Conservation (phyloP, 2,113 vertebrate genomes). For the Pterocles orientalis region DNA sequence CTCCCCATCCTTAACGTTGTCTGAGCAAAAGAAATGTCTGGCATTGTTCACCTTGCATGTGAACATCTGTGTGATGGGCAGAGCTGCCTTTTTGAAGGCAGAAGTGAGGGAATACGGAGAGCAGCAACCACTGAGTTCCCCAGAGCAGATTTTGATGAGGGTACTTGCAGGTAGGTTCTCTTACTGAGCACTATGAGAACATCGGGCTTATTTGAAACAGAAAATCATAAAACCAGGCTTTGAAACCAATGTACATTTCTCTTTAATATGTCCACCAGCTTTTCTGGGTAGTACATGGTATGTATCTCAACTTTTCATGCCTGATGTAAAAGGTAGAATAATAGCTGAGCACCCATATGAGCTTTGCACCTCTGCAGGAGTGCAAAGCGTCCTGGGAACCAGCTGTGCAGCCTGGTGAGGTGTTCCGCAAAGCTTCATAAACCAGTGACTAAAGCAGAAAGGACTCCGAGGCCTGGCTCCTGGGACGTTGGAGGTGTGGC, state of each 20-base stretch:
- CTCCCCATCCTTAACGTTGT: background rate
- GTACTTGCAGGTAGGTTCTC: background rate
- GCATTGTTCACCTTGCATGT: background rate
- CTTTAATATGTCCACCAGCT: background rate
- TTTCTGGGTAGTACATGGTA: background rate
- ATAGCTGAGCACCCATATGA: background rate
- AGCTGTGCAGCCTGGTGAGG: background rate
- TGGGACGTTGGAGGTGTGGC: constrained; percentile 65
- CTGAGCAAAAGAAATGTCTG: background rate
- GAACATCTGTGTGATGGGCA: background rate
- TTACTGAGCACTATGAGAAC: constrained; percentile 29
- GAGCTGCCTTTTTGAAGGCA: background rate
- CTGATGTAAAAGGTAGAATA: background rate
- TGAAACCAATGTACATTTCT: background rate
- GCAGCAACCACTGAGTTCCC: background rate
- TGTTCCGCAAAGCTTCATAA: constrained; percentile 50
- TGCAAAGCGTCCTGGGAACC: background rate
- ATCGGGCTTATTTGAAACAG: background rate
- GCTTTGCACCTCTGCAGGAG: background rate
- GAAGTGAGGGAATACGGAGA: background rate
- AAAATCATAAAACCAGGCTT: background rate
- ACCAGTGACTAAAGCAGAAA: constrained; percentile 57
- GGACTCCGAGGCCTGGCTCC: constrained; percentile 59
- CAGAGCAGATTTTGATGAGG: constrained; percentile 22
- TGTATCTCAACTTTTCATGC: background rate